Percentiles rank a stretch among this genome's conserved stretches.
These are phyloP conservation scores for Siphamia tubifer DNA, from an alignment of 2,113 vertebrate genomes.

Conservation along the genomic window DNA sequence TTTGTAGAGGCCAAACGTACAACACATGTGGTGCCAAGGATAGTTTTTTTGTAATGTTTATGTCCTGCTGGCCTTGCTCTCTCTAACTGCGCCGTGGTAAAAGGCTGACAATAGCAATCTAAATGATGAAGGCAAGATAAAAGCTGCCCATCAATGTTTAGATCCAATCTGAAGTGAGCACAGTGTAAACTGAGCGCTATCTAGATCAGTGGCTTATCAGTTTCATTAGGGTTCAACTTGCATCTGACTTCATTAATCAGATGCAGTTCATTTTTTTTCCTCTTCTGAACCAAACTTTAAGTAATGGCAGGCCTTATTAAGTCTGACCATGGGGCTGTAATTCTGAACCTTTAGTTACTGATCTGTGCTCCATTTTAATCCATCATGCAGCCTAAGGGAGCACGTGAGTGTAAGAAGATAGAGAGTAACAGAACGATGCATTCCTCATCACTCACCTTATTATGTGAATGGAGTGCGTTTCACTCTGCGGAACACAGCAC, in stretches of 20 bases:
- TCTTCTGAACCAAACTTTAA: conserved; percentile 39
- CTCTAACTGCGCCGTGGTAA: neutral
- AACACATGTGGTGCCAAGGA: neutral
- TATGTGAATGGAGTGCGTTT: conserved; percentile 17
- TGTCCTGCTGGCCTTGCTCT: neutral
- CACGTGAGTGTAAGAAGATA: neutral
- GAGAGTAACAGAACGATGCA: conserved; percentile 1
- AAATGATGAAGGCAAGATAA: conserved; percentile 27
- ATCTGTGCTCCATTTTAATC: conserved; percentile 46
- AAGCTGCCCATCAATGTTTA: conserved; percentile 1
- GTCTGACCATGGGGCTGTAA: conserved; percentile 23
- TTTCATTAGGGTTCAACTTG: conserved; percentile 33
- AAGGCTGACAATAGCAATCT: conserved; percentile 25
- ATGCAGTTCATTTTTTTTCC: conserved; percentile 19
- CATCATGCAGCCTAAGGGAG: conserved; percentile 32
- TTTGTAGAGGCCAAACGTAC: neutral
- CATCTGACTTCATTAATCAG: conserved; percentile 33
- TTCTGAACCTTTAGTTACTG: conserved; percentile 35
- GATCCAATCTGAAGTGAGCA: conserved; percentile 12
- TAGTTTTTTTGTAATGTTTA: conserved; percentile 15
- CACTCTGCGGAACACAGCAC: neutral
- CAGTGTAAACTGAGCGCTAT: neutral
- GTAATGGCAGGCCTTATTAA: conserved; percentile 30
- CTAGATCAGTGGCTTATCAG: conserved; percentile 38
- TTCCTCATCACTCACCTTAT: conserved; percentile 22